Evolutionary conservation across 2,888 invertebrate genomes (phyloP).

Genomic region (Bellardia bayeri): DNA sequence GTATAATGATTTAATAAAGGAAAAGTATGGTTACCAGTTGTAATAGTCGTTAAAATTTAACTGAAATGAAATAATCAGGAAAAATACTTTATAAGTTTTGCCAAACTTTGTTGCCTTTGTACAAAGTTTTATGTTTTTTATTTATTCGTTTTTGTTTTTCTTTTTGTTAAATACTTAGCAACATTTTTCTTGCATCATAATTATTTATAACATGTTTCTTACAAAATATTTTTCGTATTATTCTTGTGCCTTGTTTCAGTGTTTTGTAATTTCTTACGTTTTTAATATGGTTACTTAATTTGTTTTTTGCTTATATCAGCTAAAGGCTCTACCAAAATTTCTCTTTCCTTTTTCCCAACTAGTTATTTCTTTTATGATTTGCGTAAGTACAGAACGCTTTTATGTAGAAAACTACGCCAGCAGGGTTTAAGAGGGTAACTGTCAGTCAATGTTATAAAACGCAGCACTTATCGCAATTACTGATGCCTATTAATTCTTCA

Average conservation of each 20-base stretch:
- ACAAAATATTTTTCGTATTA: background rate
- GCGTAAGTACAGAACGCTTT: background rate
- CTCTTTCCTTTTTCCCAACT: background rate
- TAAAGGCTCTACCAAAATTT: background rate
- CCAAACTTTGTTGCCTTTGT: background rate
- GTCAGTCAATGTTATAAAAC: conserved; percentile 25
- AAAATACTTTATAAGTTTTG: conserved; percentile 12
- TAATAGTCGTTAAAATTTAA: background rate
- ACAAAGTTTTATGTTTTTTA: background rate
- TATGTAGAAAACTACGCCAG: background rate
- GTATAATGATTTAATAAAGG: conserved; percentile 1
- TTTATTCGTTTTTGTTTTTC: background rate
- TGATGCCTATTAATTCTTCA: conserved; percentile 53
- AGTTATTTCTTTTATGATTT: background rate
- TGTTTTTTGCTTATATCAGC: conserved; percentile 7
- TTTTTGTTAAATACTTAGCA: background rate
- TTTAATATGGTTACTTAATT: conserved; percentile 41
- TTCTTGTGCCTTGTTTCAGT: background rate
- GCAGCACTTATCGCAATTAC: conserved; percentile 46
- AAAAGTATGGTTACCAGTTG: background rate
- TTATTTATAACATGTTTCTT: background rate
- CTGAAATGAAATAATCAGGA: background rate
- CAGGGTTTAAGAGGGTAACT: background rate
- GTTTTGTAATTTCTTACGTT: background rate
- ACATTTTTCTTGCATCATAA: background rate